Percentiles rank a stretch among this genome's conserved stretches.
phyloP scores from a whole-genome alignment of 2,888 invertebrate genomes.

The Amiota mariae region DNA sequence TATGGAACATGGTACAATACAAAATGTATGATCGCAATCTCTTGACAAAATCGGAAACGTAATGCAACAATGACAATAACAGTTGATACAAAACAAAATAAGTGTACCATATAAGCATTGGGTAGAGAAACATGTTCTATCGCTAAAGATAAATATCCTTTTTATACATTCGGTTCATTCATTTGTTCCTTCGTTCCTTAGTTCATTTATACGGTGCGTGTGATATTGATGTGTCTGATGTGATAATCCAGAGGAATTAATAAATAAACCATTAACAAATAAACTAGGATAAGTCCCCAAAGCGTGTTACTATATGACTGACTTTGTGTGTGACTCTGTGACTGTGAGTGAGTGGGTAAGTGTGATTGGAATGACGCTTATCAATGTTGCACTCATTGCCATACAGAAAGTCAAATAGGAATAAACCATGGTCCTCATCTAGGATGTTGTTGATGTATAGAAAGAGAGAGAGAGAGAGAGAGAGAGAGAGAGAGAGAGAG shows the following conservation, averaged over 20 bases:
- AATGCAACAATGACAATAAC: conserved; percentile 19
- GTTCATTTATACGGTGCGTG: conserved; percentile 30
- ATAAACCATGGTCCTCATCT: too few relatives aligned
- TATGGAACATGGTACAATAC: too few relatives aligned
- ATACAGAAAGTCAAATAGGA: conserved; percentile 38
- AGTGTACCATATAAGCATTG: too few relatives aligned
- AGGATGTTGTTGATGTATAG: too few relatives aligned
- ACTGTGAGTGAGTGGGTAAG: too few relatives aligned
- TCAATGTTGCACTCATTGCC: conserved; percentile 40
- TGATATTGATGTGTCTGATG: conserved; percentile 68
- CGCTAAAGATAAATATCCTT: not conserved
- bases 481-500: too few relatives aligned
- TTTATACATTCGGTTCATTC: too few relatives aligned
- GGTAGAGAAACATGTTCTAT: conserved; percentile 23
- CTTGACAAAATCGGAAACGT: conserved; percentile 9
- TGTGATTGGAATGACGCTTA: conserved; percentile 51
- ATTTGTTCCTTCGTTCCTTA: too few relatives aligned
- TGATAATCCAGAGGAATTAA: conserved; percentile 73
- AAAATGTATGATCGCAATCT: not conserved
- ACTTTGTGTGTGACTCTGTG: conserved; percentile 16
- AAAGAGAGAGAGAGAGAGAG: too few relatives aligned
- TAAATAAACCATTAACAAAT: conserved; percentile 73
- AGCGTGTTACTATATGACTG: conserved; percentile 32
- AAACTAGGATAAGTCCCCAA: conserved; percentile 66
- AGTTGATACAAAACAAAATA: not conserved